These are phyloP conservation scores for Globodera rostochiensis DNA, from an alignment of 1,140 invertebrate species.

Conservation along the genomic window DNA sequence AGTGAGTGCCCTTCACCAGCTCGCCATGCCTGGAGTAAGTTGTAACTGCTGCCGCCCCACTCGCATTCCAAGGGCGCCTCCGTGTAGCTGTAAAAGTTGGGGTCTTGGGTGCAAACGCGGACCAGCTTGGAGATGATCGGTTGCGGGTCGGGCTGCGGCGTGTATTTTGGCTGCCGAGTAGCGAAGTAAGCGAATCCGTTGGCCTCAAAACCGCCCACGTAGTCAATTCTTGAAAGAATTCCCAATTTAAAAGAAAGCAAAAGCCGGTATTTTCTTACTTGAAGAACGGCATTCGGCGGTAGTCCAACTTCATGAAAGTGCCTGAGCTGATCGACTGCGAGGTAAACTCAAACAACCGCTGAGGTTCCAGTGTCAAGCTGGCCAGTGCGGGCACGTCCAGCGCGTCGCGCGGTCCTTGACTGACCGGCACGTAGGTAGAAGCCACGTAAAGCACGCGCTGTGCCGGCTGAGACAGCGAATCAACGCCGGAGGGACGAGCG, in stretches of 20 bases:
- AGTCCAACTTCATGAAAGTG: slow-evolving; percentile 50
- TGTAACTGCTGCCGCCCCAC: slow-evolving; percentile 53
- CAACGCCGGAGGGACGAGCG: neutral
- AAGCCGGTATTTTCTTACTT: neutral
- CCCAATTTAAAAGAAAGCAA: slow-evolving; percentile 12
- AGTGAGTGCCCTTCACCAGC: neutral
- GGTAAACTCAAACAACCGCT: slow-evolving; percentile 45
- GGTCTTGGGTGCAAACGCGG: slow-evolving; percentile 42
- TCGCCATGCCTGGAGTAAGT: slow-evolving; percentile 45
- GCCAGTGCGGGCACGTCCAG: slow-evolving; percentile 56
- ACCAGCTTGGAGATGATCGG: slow-evolving; percentile 57
- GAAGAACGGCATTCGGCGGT: slow-evolving; percentile 20
- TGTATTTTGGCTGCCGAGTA: slow-evolving; percentile 60
- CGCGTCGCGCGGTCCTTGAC: slow-evolving; percentile 51
- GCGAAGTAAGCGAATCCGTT: slow-evolving; percentile 62
- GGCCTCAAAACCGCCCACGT: slow-evolving; percentile 61
- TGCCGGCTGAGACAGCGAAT: slow-evolving; percentile 20
- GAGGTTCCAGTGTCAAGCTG: slow-evolving; percentile 36
- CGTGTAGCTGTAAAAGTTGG: slow-evolving; percentile 62
- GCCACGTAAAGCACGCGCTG: slow-evolving; percentile 58
- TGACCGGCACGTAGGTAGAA: slow-evolving; percentile 53
- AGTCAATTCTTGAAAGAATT: slow-evolving; percentile 53
- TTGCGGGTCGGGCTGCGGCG: slow-evolving; percentile 32
- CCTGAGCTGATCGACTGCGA: slow-evolving; percentile 48
- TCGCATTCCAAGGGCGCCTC: slow-evolving; percentile 62